Evolutionary conservation across 2,113 vertebrate species (phyloP), one percentile per base, ranked within the genome.

Genomic region (Pyxicephalus adspersus): DNA sequence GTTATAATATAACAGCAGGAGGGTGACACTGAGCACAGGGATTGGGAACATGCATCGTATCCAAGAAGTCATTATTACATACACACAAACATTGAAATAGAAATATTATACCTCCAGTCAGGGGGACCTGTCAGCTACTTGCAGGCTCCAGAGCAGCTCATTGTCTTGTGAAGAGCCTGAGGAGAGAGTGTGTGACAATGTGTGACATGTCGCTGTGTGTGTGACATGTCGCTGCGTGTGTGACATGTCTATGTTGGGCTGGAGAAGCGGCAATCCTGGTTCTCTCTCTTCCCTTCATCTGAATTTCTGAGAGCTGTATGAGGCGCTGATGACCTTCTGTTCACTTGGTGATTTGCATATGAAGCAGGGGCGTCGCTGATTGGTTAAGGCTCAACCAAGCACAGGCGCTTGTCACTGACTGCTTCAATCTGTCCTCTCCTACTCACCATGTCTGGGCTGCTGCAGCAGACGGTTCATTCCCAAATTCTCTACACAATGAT

Each of bases 291-390:
- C 29, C n/a, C 52, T 73, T 73, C 52, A 5, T 73, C 31, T 73
- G 52, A 73, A 57, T 73, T 73, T 73, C 52, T 73, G 51, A 16
- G 31, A 22, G 25, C 68, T 55, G 70, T 52, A 73, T 73, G 70
- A 58, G 18, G 70, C 70, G 17, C 28, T 58, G 54, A 58, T 73
- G 70, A 73, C 70, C 70, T 73, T 73, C 70, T 73, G 52, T 73
- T 73, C 70, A 57, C 70, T 73, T 58, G 29, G 31, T 20, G 7
- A 73, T 73, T 73, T 73, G 70, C 70, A 73, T 73, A 58, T 73
- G 68, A 72, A 72, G 29, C 68, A 26, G 1, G 54, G 19, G 34
- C 19, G 15, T 7, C 28, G 13, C 52, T 57, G 52, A 73, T 73
- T 73, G 70, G 70, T 58, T 73, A 22, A 72, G 52, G 51, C 68